Base-by-base conservation (phyloP, 2,113 vertebrate genomes). In the Eudyptes chrysolophus region DNA sequence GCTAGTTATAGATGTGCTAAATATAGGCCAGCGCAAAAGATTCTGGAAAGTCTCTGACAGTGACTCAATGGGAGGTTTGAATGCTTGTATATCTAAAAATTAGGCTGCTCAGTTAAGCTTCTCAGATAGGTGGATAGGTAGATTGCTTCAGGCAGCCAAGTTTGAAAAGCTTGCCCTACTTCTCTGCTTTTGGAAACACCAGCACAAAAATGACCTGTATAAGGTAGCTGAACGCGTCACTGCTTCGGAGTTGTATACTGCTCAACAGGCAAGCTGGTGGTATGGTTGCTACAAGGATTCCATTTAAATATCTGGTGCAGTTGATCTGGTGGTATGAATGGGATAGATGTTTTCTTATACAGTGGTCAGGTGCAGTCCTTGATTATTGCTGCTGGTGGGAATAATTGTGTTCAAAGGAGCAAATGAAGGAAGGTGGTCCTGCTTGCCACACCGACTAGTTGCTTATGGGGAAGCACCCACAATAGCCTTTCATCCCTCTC, bases 141-240 rank as follows among this genome's bases (percentile, higher is more conserved):
- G 85, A 78, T 84, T 90, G 69, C 60, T 93, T 88, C 79, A 70
- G 95, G 85, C 75, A 93, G 55, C 10, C 32, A 16, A 21, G 44
- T 78, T 77, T 25, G 83, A 76, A 71, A 84, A 87, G 16, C 52
- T 87, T 69, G 75, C 36, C 82, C 82, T 87, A 69, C 42, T 92
- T 84, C 27, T 66, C 72, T 40, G 20, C 27, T 25, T 91, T 95
- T 82, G 93, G 89, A 89, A 95, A 87, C 27, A 79, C 29, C 7
- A 18, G 55, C 51, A 40, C 4, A 36, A 89, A 81, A 78, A 38
- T 20, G 24, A 68, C 30, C 61, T 54, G n/a, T 16, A 7, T 51
- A 64, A 78, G 7, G 34, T 2, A 64, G 32, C 24, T 55, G 76
- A 74, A 64, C 0, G 5, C 6, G 2, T 61, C 71, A 19, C 1